These are phyloP conservation scores for Microtus pennsylvanicus DNA, from an alignment of 2,113 vertebrate genomes.

Conservation along the genomic window DNA sequence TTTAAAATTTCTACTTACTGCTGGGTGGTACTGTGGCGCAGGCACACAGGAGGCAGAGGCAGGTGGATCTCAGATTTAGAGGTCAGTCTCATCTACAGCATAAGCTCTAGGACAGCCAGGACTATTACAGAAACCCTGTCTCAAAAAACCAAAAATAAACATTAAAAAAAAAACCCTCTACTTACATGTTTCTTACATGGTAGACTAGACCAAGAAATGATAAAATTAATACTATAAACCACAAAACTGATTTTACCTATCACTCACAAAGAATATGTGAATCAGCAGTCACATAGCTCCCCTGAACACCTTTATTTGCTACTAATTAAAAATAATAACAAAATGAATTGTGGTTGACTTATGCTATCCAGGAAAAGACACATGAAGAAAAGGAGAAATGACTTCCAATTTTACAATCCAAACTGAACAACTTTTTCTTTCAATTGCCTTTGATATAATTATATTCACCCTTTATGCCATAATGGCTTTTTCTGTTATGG, in stretches of 20 bases:
- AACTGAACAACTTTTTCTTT: neutral
- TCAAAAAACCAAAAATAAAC: neutral
- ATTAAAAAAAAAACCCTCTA: neutral
- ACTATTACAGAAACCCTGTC: neutral
- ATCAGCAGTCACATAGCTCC: neutral
- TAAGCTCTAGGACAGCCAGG: neutral
- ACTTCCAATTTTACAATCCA: neutral
- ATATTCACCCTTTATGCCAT: neutral
- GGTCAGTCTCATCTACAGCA: neutral
- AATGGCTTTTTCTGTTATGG: neutral
- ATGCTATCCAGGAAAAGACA: neutral
- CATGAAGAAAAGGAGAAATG: neutral
- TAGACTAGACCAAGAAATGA: neutral
- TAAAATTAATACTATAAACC: conserved; percentile 35
- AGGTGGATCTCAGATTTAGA: neutral
- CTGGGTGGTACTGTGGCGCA: neutral
- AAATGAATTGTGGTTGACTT: neutral
- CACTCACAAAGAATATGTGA: conserved; percentile 19
- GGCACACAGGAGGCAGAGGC: neutral
- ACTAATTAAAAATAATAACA: neutral
- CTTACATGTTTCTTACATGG: neutral
- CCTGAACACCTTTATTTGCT: conserved; percentile 13
- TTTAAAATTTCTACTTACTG: conserved; percentile 41
- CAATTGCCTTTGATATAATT: neutral
- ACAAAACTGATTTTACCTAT: conserved; percentile 49